Percentiles rank a stretch among this genome's conserved stretches.
Evolutionary conservation across 2,113 vertebrate species (phyloP).

Genomic region (Coptodon bakossiorum): DNA sequence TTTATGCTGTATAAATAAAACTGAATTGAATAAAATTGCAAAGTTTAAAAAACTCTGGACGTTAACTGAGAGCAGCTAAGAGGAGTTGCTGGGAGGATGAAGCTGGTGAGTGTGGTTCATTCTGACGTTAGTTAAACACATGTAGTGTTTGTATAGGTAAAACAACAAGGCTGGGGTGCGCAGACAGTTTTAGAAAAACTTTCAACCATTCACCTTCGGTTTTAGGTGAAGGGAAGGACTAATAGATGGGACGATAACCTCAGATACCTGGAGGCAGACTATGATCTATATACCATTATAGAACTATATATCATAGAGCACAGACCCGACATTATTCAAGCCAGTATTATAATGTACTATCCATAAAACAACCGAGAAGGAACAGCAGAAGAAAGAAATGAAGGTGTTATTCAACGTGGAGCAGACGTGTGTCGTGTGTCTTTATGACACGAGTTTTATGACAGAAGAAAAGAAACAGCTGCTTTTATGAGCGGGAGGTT

Average conservation of each 20-base stretch:
- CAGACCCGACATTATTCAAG: neutral
- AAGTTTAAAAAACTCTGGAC: neutral
- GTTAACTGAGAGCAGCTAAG: neutral
- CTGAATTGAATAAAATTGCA: neutral
- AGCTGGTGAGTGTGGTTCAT: neutral
- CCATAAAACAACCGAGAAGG: neutral
- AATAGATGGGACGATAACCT: neutral
- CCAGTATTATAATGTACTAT: neutral
- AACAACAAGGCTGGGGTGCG: neutral
- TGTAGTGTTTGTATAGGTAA: neutral
- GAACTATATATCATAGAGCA: neutral
- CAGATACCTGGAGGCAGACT: neutral
- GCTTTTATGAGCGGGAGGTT: neutral
- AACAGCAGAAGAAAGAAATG: neutral
- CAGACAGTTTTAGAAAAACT: neutral
- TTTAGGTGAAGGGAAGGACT: neutral
- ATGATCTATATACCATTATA: neutral
- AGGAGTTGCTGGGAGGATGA: neutral
- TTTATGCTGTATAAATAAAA: neutral
- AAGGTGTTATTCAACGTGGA: neutral
- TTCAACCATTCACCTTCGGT: neutral
- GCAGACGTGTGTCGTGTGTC: neutral
- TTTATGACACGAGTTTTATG: neutral
- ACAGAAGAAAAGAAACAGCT: neutral
- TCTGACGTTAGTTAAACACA: neutral